Conservation (phyloP, 2,888 invertebrate genomes). For the Cataglyphis albicans region DNA sequence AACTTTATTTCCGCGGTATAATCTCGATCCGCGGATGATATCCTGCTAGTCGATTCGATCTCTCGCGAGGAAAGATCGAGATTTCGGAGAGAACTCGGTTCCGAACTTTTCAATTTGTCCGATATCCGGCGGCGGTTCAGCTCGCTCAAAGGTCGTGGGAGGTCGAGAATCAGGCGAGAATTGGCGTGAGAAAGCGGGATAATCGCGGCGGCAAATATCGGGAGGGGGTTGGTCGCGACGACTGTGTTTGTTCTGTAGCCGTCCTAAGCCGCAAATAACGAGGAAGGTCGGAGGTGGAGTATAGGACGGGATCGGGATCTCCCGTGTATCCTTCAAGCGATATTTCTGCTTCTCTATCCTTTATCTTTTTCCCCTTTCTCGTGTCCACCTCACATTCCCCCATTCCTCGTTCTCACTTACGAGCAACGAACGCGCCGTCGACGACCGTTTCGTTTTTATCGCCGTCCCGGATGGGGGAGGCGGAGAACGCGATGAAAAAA, state of each 20-base stretch:
- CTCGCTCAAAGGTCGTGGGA: slow-evolving; percentile 11
- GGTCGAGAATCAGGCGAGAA: background rate
- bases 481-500: background rate
- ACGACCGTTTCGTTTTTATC: slow-evolving; percentile 25
- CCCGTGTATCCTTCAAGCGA: slow-evolving; percentile 25
- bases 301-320: slow-evolving; percentile 20
- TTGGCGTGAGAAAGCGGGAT: slow-evolving; percentile 49
- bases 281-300: slow-evolving; percentile 47
- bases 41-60: slow-evolving; percentile 28
- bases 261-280: slow-evolving; percentile 69
- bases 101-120: slow-evolving; percentile 65
- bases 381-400: background rate
- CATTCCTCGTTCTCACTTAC: background rate
- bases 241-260: slow-evolving; percentile 62
- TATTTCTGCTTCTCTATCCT: slow-evolving; percentile 30
- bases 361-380: background rate
- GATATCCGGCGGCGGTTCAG: slow-evolving; percentile 27
- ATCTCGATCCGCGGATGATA: slow-evolving; percentile 45
- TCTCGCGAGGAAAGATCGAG: slow-evolving; percentile 13
- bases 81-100: slow-evolving; percentile 12
- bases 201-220: slow-evolving; percentile 64
- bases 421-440: slow-evolving; percentile 2
- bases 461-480: background rate
- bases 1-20: slow-evolving; percentile 49
- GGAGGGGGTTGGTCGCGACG: slow-evolving; percentile 24